These are phyloP conservation scores for Hypotaenidia philippensis DNA, from an alignment of 2,797 vertebrate species.

Conservation along the genomic window DNA sequence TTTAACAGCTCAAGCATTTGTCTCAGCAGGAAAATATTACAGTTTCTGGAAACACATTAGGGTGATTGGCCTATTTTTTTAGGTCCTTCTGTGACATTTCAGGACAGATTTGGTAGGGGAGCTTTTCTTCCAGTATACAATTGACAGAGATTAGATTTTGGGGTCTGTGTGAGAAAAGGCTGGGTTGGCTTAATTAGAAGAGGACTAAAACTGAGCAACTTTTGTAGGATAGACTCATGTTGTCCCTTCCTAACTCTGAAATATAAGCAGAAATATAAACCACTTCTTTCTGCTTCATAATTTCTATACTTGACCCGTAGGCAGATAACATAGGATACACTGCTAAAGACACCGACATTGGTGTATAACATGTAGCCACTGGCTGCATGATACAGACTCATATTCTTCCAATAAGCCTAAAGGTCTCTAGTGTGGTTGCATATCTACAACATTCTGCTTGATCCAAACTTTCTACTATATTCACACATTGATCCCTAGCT, in stretches of 20 bases:
- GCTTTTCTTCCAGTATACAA: neutral
- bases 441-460: neutral
- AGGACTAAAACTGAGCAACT: fast-evolving
- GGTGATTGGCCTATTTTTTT: neutral
- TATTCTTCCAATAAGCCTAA: neutral
- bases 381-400: neutral
- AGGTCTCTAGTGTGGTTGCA: neutral
- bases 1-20: neutral
- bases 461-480: neutral
- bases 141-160: neutral
- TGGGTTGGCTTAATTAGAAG: neutral
- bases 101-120: neutral
- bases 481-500: neutral
- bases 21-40: neutral
- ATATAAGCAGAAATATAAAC: neutral
- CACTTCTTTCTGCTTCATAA: neutral
- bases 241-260: neutral
- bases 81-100: neutral
- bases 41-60: neutral
- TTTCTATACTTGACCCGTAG: neutral
- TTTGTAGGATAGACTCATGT: neutral
- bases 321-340: neutral
- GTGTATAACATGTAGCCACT: fast-evolving
- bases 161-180: neutral
- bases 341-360: neutral